A percentile compares a stretch with the other conserved stretches of the same genome.
phyloP scores from a whole-genome alignment of 2,888 invertebrate species.

The Orthosia incerta region DNA sequence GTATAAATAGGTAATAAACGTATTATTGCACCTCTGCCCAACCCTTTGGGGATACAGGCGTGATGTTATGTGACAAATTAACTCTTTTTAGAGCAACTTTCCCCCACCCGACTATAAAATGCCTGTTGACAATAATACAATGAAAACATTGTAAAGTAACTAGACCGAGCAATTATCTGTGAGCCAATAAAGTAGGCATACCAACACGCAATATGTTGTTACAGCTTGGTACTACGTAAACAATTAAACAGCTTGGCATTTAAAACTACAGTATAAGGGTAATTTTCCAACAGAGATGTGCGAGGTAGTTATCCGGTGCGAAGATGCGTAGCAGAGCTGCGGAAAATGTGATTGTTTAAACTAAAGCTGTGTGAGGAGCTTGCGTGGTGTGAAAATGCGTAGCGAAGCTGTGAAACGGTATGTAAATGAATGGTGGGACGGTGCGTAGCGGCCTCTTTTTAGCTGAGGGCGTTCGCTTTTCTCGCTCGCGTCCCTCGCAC shows the following conservation, averaged over 20 bases:
- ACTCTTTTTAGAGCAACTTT: neutral
- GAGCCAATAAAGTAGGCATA: constrained; percentile 39
- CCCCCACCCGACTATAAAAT: neutral
- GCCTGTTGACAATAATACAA: constrained; percentile 18
- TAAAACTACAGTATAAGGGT: constrained; percentile 38
- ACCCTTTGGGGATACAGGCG: too few relatives aligned
- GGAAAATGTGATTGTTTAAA: too few relatives aligned
- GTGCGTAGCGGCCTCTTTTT: neutral
- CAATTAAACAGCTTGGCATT: constrained; percentile 47
- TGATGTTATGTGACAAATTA: too few relatives aligned
- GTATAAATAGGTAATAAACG: neutral
- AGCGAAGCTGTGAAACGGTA: too few relatives aligned
- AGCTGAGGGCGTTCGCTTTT: neutral
- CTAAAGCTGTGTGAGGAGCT: too few relatives aligned
- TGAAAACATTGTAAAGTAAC: constrained; percentile 30
- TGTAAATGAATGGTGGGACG: neutral
- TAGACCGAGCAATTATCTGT: constrained; percentile 42
- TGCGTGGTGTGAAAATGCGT: neutral
- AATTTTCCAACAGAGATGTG: neutral
- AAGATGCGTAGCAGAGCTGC: neutral
- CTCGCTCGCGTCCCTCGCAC: neutral
- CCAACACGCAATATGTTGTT: constrained; percentile 36
- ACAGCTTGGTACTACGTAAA: constrained; percentile 36
- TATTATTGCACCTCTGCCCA: neutral
- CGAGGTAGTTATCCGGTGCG: neutral